Evolutionary conservation across 1,140 invertebrate species (phyloP), one percentile per base, ranked within the genome.

Genomic region (Eufriesea mexicana): DNA sequence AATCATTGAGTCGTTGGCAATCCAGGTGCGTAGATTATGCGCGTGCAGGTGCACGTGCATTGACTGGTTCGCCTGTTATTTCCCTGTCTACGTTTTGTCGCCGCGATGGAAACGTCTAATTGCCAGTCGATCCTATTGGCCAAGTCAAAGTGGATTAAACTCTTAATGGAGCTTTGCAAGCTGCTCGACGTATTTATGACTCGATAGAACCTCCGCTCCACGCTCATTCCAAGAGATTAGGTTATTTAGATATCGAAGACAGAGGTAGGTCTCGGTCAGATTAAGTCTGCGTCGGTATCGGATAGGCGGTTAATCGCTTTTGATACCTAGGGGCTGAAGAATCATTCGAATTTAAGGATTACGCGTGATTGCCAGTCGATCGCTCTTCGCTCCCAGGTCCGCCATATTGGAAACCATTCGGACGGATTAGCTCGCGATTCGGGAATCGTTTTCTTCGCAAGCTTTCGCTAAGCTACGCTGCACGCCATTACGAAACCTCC

Each of bases 1-100:
- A 85, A 87, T 87, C 86, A 75, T 87, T 86, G 83, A 57, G 45
- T 62, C 20, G 66, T 54, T 74, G 47, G 78, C 77, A 66, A 83
- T 75, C 67, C 78, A 72, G 78, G 54, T 75, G 61, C 61, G 64
- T 62, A 45, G 23, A 54, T 78, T 55, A 67, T 45, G 62, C 78
- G 85, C 68, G 61, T 68, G 70, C 77, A 59, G 49, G 75, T 85
- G 86, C 67, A 79, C 49, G 67, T 86, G 76, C 77, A 72, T 49
- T 76, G 62, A 57, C 76, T 57, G 54, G 51, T 62, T 47, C 35
- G 14, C 42, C 47, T 77, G 18, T 25, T 23, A 45, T 72, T 67
- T 67, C 18, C 8, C 18, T n/a, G 14, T 12, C 23, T 66, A 23
- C 35, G 25, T 25, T 25, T 49, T 47, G 35, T 35, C 35, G 35